Conservation (phyloP, 2,113 vertebrate genomes). For the Ursus arctos region DNA sequence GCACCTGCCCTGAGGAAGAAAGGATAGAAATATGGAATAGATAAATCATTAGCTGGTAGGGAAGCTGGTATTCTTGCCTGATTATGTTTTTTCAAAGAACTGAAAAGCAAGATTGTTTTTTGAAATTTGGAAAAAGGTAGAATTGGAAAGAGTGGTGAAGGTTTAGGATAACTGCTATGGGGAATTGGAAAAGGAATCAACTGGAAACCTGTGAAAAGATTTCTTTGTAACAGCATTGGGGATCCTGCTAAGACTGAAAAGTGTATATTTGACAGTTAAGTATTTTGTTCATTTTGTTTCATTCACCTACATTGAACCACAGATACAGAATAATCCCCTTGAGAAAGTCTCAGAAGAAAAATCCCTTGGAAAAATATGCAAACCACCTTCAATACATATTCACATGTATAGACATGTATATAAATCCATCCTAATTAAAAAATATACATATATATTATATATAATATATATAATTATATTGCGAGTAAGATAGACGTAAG, state of each 20-base stretch:
- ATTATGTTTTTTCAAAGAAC: not conserved
- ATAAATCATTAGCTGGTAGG: not conserved
- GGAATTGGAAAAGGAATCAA: not conserved
- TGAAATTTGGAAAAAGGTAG: not conserved
- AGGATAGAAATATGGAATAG: not conserved
- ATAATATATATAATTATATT: not conserved
- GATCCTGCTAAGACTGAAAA: not conserved
- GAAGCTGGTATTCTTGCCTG: not conserved
- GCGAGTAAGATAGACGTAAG: not conserved
- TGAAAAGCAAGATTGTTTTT: not conserved
- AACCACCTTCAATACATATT: not conserved
- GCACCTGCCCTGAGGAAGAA: not conserved
- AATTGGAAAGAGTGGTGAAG: not conserved
- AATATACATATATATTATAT: not conserved
- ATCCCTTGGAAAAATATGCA: not conserved
- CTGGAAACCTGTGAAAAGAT: not conserved
- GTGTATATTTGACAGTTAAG: not conserved
- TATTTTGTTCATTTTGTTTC: conserved; percentile 25
- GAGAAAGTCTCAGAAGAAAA: conserved; percentile 4
- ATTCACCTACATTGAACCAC: not conserved
- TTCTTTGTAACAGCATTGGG: not conserved
- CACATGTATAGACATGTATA: not conserved
- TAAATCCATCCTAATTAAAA: not conserved
- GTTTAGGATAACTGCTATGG: not conserved
- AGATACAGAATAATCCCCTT: not conserved